These are phyloP conservation scores for Trichacis sp. DNA, from an alignment of 2,888 invertebrate species.

Conservation along the genomic window DNA sequence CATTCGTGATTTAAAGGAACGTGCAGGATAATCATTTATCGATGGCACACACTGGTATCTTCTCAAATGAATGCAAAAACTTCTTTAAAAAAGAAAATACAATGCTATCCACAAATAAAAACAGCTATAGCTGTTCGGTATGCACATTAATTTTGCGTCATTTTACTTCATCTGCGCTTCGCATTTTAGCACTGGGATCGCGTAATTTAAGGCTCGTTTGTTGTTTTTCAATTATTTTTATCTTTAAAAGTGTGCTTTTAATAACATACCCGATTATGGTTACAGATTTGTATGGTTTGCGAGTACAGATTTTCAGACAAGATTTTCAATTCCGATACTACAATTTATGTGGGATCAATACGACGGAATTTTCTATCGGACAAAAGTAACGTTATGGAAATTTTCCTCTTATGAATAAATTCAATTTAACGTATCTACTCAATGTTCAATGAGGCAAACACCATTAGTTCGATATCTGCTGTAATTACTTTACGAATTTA, in stretches of 20 bases:
- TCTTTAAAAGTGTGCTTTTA: neutral
- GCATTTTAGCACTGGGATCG: neutral
- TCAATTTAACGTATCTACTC: neutral
- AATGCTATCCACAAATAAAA: too few relatives aligned
- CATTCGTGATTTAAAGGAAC: too few relatives aligned
- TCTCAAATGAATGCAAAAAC: too few relatives aligned
- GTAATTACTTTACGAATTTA: too few relatives aligned
- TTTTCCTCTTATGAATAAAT: neutral
- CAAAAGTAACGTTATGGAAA: neutral
- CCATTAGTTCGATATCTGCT: too few relatives aligned
- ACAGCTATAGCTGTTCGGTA: too few relatives aligned
- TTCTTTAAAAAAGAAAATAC: too few relatives aligned
- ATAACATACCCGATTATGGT: neutral
- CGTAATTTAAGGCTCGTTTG: neutral
- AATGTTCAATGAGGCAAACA: neutral
- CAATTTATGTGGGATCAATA: neutral
- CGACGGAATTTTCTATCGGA: neutral
- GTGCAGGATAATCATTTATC: too few relatives aligned
- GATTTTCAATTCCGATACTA: neutral
- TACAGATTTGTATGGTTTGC: neutral
- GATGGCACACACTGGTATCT: too few relatives aligned
- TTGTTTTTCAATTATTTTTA: conserved; percentile 5
- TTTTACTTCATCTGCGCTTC: neutral
- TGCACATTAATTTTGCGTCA: neutral
- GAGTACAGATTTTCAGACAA: conserved; percentile 1